Evolutionary conservation across 2,113 vertebrate genomes (phyloP).

Genomic region (Lethenteron camtschaticum): DNA sequence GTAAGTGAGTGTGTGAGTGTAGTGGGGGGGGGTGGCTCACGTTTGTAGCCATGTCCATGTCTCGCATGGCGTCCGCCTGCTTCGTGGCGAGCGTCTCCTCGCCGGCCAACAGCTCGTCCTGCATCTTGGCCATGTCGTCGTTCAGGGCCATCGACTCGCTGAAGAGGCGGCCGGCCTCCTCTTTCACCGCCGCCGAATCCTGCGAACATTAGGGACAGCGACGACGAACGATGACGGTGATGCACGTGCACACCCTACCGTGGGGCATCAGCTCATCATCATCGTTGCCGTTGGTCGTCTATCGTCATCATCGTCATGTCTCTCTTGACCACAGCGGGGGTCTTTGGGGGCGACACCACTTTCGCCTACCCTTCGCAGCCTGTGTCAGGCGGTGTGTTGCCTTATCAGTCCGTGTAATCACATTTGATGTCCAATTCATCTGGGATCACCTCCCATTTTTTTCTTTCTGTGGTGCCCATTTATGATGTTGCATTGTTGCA

Average conservation of each 20-base stretch:
- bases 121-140: constrained; percentile 41
- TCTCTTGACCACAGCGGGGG: background rate
- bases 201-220: constrained; percentile 14
- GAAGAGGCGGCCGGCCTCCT: constrained; percentile 53
- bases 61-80: constrained; percentile 44
- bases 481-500: too few species aligned
- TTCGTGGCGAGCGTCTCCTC: constrained; percentile 48
- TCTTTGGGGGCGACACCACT: background rate
- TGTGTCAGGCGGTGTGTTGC: too few species aligned
- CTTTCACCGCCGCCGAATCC: constrained; percentile 52
- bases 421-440: too few species aligned
- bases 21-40: constrained; percentile 19
- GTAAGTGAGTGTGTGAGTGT: too few species aligned
- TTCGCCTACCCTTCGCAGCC: background rate
- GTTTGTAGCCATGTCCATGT: constrained; percentile 86
- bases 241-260: background rate
- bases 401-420: too few species aligned
- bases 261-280: background rate
- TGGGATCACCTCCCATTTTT: too few species aligned
- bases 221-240: background rate
- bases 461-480: too few species aligned
- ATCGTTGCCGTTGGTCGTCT: background rate
- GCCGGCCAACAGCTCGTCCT: constrained; percentile 45
- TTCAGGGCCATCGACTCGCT: constrained; percentile 47
- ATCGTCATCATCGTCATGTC: background rate